A percentile compares a stretch with the other conserved stretches of the same genome.
Evolutionary conservation across 1,140 invertebrate genomes (phyloP).

Genomic region (Drosophila bifasciata): DNA sequence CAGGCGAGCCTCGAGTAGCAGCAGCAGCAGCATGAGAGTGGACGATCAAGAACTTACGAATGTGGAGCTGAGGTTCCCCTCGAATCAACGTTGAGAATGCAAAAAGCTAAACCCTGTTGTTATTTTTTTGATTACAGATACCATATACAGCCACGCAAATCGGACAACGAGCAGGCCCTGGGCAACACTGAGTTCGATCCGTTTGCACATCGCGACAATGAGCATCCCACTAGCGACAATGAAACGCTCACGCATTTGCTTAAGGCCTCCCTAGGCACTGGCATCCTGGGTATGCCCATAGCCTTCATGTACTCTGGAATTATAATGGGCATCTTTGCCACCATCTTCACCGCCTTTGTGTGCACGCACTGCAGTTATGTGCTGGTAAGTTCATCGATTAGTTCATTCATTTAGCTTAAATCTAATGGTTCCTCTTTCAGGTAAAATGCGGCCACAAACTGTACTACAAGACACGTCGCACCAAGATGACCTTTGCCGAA

Average conservation of each 20-base stretch:
- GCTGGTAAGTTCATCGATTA: conserved; percentile 87
- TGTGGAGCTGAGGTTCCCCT: conserved; percentile 62
- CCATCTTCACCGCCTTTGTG: conserved; percentile 91
- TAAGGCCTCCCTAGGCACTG: conserved; percentile 95
- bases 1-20: conserved; percentile 5
- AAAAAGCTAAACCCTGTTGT: background rate
- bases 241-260: conserved; percentile 94
- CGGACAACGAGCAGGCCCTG: conserved; percentile 85
- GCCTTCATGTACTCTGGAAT: conserved; percentile 93
- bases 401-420: background rate
- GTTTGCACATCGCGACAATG: conserved; percentile 88
- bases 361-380: conserved; percentile 95
- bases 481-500: conserved; percentile 91
- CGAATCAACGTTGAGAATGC: background rate
- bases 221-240: conserved; percentile 92
- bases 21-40: conserved; percentile 30
- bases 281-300: conserved; percentile 95
- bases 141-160: conserved; percentile 85
- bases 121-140: conserved; percentile 85
- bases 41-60: conserved; percentile 44
- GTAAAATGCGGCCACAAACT: conserved; percentile 92
- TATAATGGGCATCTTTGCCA: conserved; percentile 89
- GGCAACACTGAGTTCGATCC: conserved; percentile 88
- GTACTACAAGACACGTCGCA: conserved; percentile 88
- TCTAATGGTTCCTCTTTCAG: conserved; percentile 83